Conservation (phyloP, 92 coral and sea anemone species). For the Palythoa caribaeorum region DNA sequence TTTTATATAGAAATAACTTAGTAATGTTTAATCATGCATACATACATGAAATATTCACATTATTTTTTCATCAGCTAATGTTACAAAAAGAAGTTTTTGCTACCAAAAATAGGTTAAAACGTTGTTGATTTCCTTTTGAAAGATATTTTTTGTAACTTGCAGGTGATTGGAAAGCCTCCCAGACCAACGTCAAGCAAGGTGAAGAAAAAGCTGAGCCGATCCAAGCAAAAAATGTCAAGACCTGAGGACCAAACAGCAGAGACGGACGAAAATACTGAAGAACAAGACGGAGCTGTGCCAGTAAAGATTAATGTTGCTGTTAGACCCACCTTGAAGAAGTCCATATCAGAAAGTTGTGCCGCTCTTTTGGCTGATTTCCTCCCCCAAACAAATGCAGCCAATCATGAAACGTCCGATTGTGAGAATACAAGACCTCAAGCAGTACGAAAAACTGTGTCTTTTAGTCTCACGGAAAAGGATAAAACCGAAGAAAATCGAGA, state of each 20-base stretch:
- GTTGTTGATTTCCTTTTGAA: background rate
- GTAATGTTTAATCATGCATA: no score
- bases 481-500: background rate
- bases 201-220: constrained; percentile 18
- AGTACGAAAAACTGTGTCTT: constrained; percentile 40
- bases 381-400: background rate
- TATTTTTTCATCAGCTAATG: no score
- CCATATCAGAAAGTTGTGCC: constrained; percentile 47
- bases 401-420: background rate
- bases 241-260: background rate
- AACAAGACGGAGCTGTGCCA: constrained; percentile 2
- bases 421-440: background rate
- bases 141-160: background rate
- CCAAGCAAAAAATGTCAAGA: background rate
- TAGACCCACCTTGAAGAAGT: constrained; percentile 25
- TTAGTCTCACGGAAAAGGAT: constrained; percentile 23
- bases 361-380: constrained; percentile 38
- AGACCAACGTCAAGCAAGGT: constrained; percentile 67
- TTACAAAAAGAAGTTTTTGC: no score
- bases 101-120: no score
- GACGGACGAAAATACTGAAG: background rate
- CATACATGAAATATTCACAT: no score
- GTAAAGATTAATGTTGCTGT: constrained; percentile 20
- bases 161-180: constrained; percentile 85
- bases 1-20: no score